These are phyloP conservation scores for Dunckerocampus dactyliophorus DNA, from an alignment of 2,113 vertebrate genomes.

Conservation along the genomic window DNA sequence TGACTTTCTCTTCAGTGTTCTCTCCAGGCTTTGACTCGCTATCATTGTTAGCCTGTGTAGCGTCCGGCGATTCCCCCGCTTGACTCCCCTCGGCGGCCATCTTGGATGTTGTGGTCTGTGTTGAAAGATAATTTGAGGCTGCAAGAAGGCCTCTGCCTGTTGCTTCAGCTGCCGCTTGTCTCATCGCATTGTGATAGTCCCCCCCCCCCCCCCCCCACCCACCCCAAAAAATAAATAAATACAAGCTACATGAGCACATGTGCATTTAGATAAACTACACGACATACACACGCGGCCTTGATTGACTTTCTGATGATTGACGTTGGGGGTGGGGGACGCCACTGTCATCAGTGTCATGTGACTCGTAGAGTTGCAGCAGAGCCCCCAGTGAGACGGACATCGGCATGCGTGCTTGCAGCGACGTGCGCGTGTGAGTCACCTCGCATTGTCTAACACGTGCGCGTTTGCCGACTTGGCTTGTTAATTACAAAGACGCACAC, in stretches of 20 bases:
- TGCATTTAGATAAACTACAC: conserved; percentile 7
- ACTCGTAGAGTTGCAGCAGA: conserved; percentile 59
- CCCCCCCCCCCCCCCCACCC: not conserved
- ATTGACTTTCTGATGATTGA: conserved; percentile 63
- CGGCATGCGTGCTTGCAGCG: conserved; percentile 21
- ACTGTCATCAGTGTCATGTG: conserved; percentile 36
- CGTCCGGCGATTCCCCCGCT: conserved; percentile 16
- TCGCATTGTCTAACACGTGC: conserved; percentile 1
- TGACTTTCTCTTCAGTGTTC: not conserved
- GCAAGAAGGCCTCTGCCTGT: conserved; percentile 58
- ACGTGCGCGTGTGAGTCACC: conserved; percentile 1
- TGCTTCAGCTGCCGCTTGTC: conserved; percentile 44
- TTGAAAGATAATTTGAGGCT: conserved; percentile 53
- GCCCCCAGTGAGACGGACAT: conserved; percentile 13
- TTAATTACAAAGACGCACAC: not conserved
- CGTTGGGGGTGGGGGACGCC: conserved; percentile 47
- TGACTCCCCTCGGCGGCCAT: conserved; percentile 27
- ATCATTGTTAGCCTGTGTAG: conserved; percentile 8
- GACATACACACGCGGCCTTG: conserved; percentile 22
- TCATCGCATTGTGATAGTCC: too few relatives aligned
- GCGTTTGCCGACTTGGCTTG: too few relatives aligned
- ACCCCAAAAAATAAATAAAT: conserved; percentile 29
- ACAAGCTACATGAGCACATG: conserved; percentile 9
- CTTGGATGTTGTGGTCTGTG: conserved; percentile 36
- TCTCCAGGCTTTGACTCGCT: not conserved